Evolutionary conservation across 2,888 invertebrate genomes (phyloP), one percentile per base, ranked within the genome.

Genomic region (Eulithis testata): DNA sequence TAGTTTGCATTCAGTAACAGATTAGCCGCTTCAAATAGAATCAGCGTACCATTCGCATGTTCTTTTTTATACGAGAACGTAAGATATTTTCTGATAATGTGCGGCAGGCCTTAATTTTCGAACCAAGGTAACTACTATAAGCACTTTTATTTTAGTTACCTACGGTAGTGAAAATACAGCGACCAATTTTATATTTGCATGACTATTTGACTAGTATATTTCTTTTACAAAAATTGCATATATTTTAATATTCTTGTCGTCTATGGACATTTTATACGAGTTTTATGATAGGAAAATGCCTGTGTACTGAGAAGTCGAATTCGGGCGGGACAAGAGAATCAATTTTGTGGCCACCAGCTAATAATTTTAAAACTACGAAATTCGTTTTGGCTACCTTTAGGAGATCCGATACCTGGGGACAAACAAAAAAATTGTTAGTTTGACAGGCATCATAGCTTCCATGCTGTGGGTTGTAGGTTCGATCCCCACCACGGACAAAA

Each of bases 331-430:
- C 95, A 66, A 95, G 95, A 0, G 97, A 96, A 70, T 98, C 98
- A 78, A 96, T 96, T 86, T 97, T 98, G 87, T 99, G 98, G 8
- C 99, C 99, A 68, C 97, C 97, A 0, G 97, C 97, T 71, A 99
- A 89, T 66, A 99, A 93, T 89, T 98, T 98, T 89, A 98, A 94
- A 11, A 99, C 99, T 74, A 99, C 96, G 85, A 98, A 98, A 94
- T 99, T 99, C 0, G 98, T 98, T 94, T 99, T 99, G 49, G 97
- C 96, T 73, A 99, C 96, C 90, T 97, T 97, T 57, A 98, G 93
- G 71, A 99, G 94, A 82, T 97, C 96, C 37, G 94, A 92, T 66
- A 97, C 95, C 96, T 97, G 90, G 14, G 94, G 94, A 70, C 5
- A 68, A 66, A 64, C 37, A 63, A 54, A 36, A 14, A 8, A 3